phyloP scores from a whole-genome alignment of 2,797 vertebrate species.

The Squalus acanthias region DNA sequence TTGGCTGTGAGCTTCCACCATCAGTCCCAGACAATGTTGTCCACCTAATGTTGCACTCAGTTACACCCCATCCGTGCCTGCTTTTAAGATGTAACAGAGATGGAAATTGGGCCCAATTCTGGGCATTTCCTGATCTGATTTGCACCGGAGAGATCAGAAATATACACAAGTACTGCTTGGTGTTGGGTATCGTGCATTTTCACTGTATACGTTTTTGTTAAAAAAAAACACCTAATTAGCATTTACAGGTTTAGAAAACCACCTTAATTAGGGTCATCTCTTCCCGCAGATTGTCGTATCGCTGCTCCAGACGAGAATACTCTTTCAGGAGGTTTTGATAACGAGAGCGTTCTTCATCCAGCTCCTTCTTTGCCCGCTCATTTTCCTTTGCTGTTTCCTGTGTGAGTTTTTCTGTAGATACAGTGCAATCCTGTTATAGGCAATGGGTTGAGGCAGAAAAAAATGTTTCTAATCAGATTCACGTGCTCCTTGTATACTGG shows the following conservation, averaged over 20 bases:
- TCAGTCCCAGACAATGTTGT: neutral
- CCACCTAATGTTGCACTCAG: too few relatives aligned
- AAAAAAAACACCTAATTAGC: neutral
- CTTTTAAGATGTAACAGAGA: neutral
- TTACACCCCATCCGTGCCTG: neutral
- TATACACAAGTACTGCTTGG: neutral
- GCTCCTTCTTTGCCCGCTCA: slow-evolving; percentile 63
- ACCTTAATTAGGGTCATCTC: slow-evolving; percentile 71
- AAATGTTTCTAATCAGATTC: slow-evolving; percentile 1
- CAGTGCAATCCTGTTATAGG: neutral
- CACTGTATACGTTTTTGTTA: neutral
- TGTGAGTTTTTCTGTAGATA: slow-evolving; percentile 54
- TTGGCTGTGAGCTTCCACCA: neutral
- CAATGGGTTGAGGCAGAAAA: neutral
- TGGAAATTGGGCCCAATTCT: neutral
- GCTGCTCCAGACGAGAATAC: slow-evolving; percentile 80
- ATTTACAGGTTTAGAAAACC: slow-evolving; percentile 37
- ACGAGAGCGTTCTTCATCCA: slow-evolving; percentile 76
- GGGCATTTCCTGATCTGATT: neutral
- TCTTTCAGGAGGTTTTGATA: slow-evolving; percentile 93
- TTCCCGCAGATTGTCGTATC: slow-evolving; percentile 82
- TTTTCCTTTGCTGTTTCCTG: slow-evolving; percentile 54
- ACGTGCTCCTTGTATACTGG: neutral
- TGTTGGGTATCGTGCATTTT: neutral
- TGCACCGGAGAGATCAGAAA: neutral